Evolutionary conservation across 2,113 vertebrate species (phyloP), one percentile per base, ranked within the genome.

Genomic region (Pterophyllum scalare): DNA sequence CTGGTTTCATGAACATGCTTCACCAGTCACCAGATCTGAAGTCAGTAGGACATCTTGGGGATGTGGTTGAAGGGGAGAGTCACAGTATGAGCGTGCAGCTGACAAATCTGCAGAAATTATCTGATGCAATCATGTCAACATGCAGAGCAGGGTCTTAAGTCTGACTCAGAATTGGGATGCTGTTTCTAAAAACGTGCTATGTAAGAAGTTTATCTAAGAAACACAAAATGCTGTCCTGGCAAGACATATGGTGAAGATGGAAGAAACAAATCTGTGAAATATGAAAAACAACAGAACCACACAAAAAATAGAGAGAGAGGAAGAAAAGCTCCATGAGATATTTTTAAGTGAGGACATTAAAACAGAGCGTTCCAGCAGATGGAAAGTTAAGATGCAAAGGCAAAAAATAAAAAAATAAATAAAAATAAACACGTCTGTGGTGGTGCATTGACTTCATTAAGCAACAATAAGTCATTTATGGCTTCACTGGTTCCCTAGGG

Each of bases 401-500:
- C 2, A 7, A 19, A 11, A 33, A 79, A 26, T 7, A 19, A n/a
- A n/a, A n/a, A n/a, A 46, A 46, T 19, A 46, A 49, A 7, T 5
- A 46, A 38, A 65, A 24, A 3, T 24, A 67, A 46, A 49, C 31
- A 33, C 35, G 49, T 76, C 40, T 70, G n/a, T 2, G 33, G 26
- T 26, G 10, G 22, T 7, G 8, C 12, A 33, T 84, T 83, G 24
- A 38, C 49, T 67, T 28, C 65, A 85, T 75, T 78, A 49, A 87
- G 80, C 67, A 85, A 75, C n/a, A 76, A 38, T 59, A 22, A 5
- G 19, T 52, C 75, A 52, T 78, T 83, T 58, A 24, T 56, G 26
- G 70, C 85, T 67, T 31, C 67, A 19, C 31, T 64, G 31, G 54
- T 82, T 35, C 3, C 33, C 62, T 43, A 20, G 13, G 13, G 54